A percentile compares a stretch with the other conserved stretches of the same genome.
These are phyloP conservation scores for Sandelia bainsii DNA, from an alignment of 2,797 vertebrate species.

Conservation along the genomic window DNA sequence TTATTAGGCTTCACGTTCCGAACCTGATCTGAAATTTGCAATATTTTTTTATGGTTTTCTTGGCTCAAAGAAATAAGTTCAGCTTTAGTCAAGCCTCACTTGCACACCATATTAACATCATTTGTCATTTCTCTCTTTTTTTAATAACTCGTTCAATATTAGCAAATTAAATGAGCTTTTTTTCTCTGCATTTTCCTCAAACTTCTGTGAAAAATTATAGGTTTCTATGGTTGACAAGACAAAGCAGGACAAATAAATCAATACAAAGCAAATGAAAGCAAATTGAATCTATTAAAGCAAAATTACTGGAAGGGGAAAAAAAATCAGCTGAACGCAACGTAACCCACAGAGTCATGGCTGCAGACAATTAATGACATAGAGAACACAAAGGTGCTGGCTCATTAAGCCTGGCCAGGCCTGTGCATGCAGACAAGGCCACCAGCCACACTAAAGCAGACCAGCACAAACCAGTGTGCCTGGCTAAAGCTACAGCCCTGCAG, in stretches of 20 bases:
- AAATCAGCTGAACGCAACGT: constrained; percentile 47
- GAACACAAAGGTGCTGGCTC: constrained; percentile 72
- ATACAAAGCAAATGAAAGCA: constrained; percentile 83
- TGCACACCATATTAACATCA: constrained; percentile 63
- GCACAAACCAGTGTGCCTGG: constrained; percentile 43
- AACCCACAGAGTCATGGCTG: constrained; percentile 56
- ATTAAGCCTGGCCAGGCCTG: constrained; percentile 65
- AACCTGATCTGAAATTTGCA: constrained; percentile 37
- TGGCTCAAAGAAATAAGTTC: constrained; percentile 49
- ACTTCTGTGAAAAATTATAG: constrained; percentile 77
- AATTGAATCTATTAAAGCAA: constrained; percentile 83
- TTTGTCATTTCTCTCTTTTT: constrained; percentile 74
- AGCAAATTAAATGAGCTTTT: constrained; percentile 75
- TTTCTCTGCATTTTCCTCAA: constrained; percentile 47
- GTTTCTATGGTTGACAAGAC: constrained; percentile 79
- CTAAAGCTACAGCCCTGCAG: not conserved
- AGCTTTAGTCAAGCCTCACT: constrained; percentile 68
- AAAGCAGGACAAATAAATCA: constrained; percentile 83
- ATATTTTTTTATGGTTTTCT: constrained; percentile 34
- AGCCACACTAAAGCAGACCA: constrained; percentile 50
- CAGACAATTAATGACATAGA: constrained; percentile 76
- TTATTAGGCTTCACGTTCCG: constrained; percentile 53
- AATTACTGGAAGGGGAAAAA: constrained; percentile 67
- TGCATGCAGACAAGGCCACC: constrained; percentile 56
- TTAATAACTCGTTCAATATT: constrained; percentile 77